Evolutionary conservation across 2,888 invertebrate species (phyloP).

Genomic region (Lacanobia wlatinum): DNA sequence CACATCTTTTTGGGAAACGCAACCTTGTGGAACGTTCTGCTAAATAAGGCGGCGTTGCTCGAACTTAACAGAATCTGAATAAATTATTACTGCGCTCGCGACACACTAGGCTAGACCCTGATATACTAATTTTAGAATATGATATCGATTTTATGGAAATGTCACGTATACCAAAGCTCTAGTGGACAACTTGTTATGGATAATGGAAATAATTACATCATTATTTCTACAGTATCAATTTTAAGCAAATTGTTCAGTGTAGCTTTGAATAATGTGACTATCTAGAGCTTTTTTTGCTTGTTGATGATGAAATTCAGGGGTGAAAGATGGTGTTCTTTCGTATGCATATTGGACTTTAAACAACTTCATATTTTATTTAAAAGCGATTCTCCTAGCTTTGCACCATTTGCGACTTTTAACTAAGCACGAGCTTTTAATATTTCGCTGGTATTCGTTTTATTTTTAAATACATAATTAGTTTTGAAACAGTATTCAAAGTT

Average conservation of each 20-base stretch:
- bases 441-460: neutral
- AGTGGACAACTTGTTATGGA: neutral
- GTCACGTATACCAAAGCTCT: slow-evolving; percentile 1
- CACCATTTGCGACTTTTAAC: slow-evolving; percentile 1
- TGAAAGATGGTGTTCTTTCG: neutral
- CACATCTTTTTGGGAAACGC: too few relatives aligned
- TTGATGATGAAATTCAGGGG: neutral
- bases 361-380: neutral
- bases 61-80: slow-evolving; percentile 15
- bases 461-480: slow-evolving; percentile 3
- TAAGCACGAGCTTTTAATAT: neutral
- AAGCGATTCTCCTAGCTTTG: neutral
- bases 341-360: neutral
- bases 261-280: slow-evolving; percentile 2
- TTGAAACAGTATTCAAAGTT: neutral
- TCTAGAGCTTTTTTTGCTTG: neutral
- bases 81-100: slow-evolving; percentile 22
- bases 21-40: slow-evolving; percentile 1
- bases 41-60: slow-evolving; percentile 1
- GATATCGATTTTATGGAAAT: slow-evolving; percentile 21
- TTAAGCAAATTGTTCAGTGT: slow-evolving; percentile 1
- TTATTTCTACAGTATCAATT: slow-evolving; percentile 1
- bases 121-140: slow-evolving; percentile 12
- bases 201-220: neutral
- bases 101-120: neutral